Conservation (phyloP, 1,140 invertebrate species). For the Geopemphigus sp. region DNA sequence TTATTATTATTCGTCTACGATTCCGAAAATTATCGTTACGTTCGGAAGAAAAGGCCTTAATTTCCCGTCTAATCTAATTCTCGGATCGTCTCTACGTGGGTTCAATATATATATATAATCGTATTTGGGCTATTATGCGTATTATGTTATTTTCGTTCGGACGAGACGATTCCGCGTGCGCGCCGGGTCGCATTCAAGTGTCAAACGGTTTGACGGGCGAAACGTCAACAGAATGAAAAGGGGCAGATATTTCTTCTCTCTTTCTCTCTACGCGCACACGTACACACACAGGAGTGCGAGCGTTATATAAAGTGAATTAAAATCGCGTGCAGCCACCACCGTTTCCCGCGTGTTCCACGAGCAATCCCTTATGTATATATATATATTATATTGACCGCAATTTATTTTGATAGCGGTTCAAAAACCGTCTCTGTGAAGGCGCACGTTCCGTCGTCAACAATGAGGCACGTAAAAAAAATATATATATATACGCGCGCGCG, state of each 20-base stretch:
- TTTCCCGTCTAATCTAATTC: neutral
- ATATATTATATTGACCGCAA: slow-evolving; percentile 46
- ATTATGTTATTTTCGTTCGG: neutral
- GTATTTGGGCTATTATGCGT: too few species aligned
- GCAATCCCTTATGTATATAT: neutral
- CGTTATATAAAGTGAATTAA: slow-evolving; percentile 31
- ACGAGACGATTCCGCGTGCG: slow-evolving; percentile 20
- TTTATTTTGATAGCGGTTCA: slow-evolving; percentile 47
- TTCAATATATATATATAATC: too few species aligned
- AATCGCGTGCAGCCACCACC: slow-evolving; percentile 45
- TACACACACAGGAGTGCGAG: too few species aligned
- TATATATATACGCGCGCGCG: too few species aligned
- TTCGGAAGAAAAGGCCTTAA: slow-evolving; percentile 6
- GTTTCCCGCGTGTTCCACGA: slow-evolving; percentile 18
- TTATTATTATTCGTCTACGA: neutral
- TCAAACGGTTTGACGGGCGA: slow-evolving; percentile 43
- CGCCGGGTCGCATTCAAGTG: slow-evolving; percentile 20
- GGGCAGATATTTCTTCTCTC: slow-evolving; percentile 39
- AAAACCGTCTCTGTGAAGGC: slow-evolving; percentile 32
- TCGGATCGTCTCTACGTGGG: neutral
- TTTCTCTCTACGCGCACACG: too few species aligned
- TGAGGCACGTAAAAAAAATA: slow-evolving; percentile 24
- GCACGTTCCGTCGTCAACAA: slow-evolving; percentile 46
- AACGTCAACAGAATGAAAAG: slow-evolving; percentile 50
- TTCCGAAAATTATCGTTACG: neutral